Base-by-base conservation (phyloP, 2,888 invertebrate genomes). In the Tetheella fluctuosa region DNA sequence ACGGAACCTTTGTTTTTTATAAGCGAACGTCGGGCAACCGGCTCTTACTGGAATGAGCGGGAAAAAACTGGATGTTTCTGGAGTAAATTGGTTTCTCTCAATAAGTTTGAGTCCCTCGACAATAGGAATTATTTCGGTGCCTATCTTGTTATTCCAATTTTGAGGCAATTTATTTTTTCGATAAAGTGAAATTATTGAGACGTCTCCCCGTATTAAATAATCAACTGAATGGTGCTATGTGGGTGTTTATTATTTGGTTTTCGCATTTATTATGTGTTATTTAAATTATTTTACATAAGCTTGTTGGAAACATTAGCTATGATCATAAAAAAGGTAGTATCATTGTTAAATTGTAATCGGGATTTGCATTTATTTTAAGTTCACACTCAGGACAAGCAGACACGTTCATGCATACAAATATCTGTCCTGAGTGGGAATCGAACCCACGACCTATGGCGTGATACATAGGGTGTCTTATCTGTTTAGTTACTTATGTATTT, bases 71-170 rank as follows among this genome's bases (percentile, higher is more conserved):
- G 77, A 76, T 80, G 76, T 76, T 74, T 77, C 75, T 76, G 74
- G 73, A 77, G 77, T 72, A 86, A 86, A 86, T 86, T 86, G 86
- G 84, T 82, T 85, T 84, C 83, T 80, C 80, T 83, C 88, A 84
- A 88, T 88, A 87, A 87, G 82, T 84, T 79, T 70, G 77, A 81
- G 79, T 86, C 88, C 84, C 87, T 77, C 76, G 89, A 86, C 88
- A 88, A 86, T 88, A 78, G 77, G 84, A 87, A 89, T 89, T 89
- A 86, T 86, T 82, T 83, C 79, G 76, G 70, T 84, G 80, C 83
- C 85, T 81, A 85, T 88, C 86, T 83, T 86, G 87, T 87, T 86
- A 85, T 87, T 84, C 83, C 87, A 85, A 86, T 85, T 86, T 84
- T 77, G 77, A 74, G 76, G 81, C 80, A 88, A 85, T 86, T 86